phyloP scores from a whole-genome alignment of 2,797 vertebrate genomes.

The Galago senegalensis region DNA sequence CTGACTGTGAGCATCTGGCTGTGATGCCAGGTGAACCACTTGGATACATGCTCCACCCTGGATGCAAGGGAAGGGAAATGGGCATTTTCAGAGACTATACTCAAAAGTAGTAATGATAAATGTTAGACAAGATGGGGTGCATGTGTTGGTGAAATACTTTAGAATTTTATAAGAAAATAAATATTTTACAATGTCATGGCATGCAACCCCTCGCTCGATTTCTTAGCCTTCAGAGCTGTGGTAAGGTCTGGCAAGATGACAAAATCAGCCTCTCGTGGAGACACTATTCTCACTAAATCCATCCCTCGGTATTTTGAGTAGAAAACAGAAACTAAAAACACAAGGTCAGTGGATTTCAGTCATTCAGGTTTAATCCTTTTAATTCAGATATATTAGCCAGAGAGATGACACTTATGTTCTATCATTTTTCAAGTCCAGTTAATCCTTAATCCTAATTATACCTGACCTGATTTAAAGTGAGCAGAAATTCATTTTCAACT shows the following conservation, averaged over 20 bases:
- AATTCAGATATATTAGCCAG: conserved; percentile 65
- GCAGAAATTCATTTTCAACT: conserved; percentile 69
- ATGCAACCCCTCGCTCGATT: neutral
- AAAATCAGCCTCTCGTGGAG: conserved; percentile 55
- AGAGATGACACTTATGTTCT: conserved; percentile 64
- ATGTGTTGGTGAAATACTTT: neutral
- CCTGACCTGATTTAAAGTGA: conserved; percentile 72
- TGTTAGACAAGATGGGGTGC: neutral
- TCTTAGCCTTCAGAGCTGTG: conserved; percentile 28
- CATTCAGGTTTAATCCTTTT: conserved; percentile 70
- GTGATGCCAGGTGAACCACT: neutral
- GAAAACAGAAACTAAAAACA: conserved; percentile 69
- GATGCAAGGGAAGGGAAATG: neutral
- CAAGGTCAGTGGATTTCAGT: conserved; percentile 49
- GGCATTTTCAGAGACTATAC: neutral
- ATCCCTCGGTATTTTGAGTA: conserved; percentile 50
- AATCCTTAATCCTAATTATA: conserved; percentile 78
- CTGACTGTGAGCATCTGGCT: neutral
- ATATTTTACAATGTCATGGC: neutral
- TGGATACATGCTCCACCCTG: neutral
- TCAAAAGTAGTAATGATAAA: neutral
- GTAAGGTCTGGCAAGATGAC: neutral
- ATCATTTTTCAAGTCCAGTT: conserved; percentile 72
- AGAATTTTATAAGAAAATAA: conserved; percentile 36
- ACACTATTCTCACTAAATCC: conserved; percentile 27